A percentile compares a stretch with the other conserved stretches of the same genome.
Conservation (phyloP, 2,888 invertebrate genomes). For the Cerastoderma edule region DNA sequence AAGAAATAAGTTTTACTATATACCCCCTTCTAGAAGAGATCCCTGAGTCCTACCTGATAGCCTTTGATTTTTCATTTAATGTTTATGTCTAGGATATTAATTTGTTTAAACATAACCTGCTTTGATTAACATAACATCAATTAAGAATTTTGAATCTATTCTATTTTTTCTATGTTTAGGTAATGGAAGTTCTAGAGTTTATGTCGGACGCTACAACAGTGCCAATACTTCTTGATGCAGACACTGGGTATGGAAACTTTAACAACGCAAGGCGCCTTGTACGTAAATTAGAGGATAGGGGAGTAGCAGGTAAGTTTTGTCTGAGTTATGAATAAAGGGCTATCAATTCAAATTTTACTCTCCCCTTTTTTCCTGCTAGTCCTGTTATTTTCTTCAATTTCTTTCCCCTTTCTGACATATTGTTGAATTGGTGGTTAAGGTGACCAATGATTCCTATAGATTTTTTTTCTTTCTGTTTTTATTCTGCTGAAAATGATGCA, state of each 20-base stretch:
- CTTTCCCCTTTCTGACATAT: no score
- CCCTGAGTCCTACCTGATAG: not conserved
- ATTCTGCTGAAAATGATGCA: no score
- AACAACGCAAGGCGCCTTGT: conserved; percentile 84
- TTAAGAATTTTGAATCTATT: no score
- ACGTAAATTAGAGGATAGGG: conserved; percentile 83
- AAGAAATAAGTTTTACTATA: not conserved
- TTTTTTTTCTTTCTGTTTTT: no score
- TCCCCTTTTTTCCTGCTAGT: no score
- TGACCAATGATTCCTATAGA: no score
- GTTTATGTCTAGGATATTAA: not conserved
- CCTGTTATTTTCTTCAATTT: no score
- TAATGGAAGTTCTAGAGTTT: conserved; percentile 84
- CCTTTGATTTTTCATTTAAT: not conserved
- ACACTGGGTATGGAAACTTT: conserved; percentile 85
- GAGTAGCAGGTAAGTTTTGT: conserved; percentile 82
- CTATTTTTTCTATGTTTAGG: conserved; percentile 51
- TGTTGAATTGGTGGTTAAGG: no score
- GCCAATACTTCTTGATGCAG: conserved; percentile 84
- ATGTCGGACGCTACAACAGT: conserved; percentile 84
- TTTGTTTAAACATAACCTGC: not conserved
- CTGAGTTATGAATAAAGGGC: no score
- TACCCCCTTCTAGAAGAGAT: not conserved
- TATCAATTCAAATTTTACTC: no score
- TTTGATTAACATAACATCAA: not conserved